A percentile compares a stretch with the other conserved stretches of the same genome.
Evolutionary conservation across 2,888 invertebrate species (phyloP).

Genomic region (Octodonta nipae): DNA sequence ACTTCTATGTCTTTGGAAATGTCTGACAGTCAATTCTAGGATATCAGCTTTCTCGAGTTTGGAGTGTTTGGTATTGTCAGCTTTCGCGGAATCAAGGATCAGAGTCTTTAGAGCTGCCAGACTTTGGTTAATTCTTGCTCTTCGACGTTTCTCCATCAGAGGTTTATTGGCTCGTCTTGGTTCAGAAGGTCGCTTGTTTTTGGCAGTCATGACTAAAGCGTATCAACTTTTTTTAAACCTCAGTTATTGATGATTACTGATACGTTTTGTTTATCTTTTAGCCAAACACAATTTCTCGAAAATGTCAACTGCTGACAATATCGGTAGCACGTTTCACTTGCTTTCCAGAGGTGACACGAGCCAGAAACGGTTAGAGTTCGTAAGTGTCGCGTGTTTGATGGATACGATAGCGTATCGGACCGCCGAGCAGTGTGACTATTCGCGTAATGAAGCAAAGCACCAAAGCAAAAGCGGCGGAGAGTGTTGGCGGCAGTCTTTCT

Average conservation of each 20-base stretch:
- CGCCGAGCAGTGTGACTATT: conserved; percentile 15
- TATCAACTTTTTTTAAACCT: no score
- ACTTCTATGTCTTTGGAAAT: conserved; percentile 61
- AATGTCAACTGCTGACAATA: no score
- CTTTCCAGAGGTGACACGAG: conserved; percentile 1
- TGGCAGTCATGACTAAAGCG: conserved; percentile 36
- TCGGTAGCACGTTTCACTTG: not conserved
- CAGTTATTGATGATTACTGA: no score
- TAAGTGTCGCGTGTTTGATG: not conserved
- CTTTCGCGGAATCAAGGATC: conserved; percentile 55
- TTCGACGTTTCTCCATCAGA: conserved; percentile 61
- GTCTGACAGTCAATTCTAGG: conserved; percentile 67
- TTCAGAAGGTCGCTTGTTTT: conserved; percentile 29
- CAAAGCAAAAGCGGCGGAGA: conserved; percentile 15
- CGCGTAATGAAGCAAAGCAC: conserved; percentile 19
- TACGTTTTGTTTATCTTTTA: no score
- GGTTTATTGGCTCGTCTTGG: conserved; percentile 58
- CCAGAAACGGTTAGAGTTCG: conserved; percentile 1
- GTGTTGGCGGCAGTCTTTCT: conserved; percentile 15
- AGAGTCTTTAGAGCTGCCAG: conserved; percentile 57
- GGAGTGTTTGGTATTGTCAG: conserved; percentile 58
- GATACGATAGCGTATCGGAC: conserved; percentile 8
- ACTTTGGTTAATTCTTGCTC: conserved; percentile 62
- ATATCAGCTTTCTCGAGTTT: conserved; percentile 80
- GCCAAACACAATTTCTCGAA: no score